phyloP scores from a whole-genome alignment of 2,113 vertebrate genomes.

The Triplophysa tibetana region DNA sequence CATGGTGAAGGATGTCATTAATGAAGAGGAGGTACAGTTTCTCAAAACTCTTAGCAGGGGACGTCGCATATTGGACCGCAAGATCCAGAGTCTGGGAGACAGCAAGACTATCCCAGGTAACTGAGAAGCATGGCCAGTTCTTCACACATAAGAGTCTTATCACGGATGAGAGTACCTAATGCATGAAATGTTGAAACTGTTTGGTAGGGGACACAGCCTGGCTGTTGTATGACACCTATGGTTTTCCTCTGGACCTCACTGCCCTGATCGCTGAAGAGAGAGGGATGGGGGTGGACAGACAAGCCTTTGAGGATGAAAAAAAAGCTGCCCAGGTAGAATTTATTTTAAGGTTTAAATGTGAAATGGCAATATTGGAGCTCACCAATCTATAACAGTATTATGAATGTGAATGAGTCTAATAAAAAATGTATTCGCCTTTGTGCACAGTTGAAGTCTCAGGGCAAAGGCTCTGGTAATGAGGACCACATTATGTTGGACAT shows the following conservation, averaged over 20 bases:
- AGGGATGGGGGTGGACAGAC: constrained; percentile 85
- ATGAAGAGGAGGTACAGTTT: constrained; percentile 95
- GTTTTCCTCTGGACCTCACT: constrained; percentile 93
- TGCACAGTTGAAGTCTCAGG: constrained; percentile 89
- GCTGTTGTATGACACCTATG: constrained; percentile 95
- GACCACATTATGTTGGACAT: constrained; percentile 98
- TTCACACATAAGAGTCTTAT: not conserved
- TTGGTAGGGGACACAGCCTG: constrained; percentile 91
- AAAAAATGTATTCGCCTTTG: not conserved
- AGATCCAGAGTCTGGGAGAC: constrained; percentile 91
- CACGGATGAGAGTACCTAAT: not conserved
- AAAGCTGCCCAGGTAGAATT: constrained; percentile 86
- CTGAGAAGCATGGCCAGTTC: not conserved
- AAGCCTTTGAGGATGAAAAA: constrained; percentile 92
- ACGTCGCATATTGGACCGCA: constrained; percentile 93
- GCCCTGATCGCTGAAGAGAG: constrained; percentile 96
- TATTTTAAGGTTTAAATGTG: not conserved
- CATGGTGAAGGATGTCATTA: constrained; percentile 96
- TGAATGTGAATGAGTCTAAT: not conserved
- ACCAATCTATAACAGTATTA: too few species aligned
- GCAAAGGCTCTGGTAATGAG: constrained; percentile 85
- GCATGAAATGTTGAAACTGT: not conserved
- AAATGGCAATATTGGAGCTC: too few species aligned
- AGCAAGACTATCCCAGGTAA: constrained; percentile 88
- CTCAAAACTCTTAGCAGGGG: constrained; percentile 96